Evolutionary conservation across 2,888 invertebrate genomes (phyloP).

Genomic region (Ormyrus labotus): DNA sequence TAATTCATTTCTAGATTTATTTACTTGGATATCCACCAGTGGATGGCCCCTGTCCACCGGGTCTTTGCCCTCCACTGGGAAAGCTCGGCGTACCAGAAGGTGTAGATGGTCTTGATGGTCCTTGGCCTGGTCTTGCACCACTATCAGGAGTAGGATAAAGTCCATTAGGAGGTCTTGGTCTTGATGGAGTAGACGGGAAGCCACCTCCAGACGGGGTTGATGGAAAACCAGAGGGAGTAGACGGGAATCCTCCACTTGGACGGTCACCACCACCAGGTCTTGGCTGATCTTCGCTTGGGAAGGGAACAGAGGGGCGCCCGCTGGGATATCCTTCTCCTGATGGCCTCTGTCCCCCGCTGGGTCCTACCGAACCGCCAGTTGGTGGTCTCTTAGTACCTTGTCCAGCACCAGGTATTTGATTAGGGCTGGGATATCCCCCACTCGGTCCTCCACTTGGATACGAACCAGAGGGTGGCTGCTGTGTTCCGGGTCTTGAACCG

Average conservation of each 20-base stretch:
- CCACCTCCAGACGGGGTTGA: slow-evolving; percentile 50
- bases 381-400: slow-evolving; percentile 63
- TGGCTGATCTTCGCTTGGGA: slow-evolving; percentile 61
- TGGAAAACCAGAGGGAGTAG: slow-evolving; percentile 51
- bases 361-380: slow-evolving; percentile 61
- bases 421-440: slow-evolving; percentile 59
- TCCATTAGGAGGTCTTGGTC: slow-evolving; percentile 59
- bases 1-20: background rate
- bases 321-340: slow-evolving; percentile 67
- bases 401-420: slow-evolving; percentile 60
- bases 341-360: slow-evolving; percentile 65
- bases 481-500: slow-evolving; percentile 57
- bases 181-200: slow-evolving; percentile 52
- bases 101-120: slow-evolving; percentile 58
- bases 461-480: slow-evolving; percentile 57
- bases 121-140: slow-evolving; percentile 43
- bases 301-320: slow-evolving; percentile 62
- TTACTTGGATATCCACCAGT: slow-evolving; percentile 58
- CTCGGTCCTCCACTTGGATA: slow-evolving; percentile 60
- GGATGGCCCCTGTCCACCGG: slow-evolving; percentile 62
- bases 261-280: slow-evolving; percentile 46
- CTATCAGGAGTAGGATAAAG: slow-evolving; percentile 46
- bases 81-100: slow-evolving; percentile 60
- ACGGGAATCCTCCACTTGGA: slow-evolving; percentile 57
- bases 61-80: slow-evolving; percentile 52